Base-by-base conservation (phyloP, 2,113 vertebrate genomes). In the Ictalurus furcatus region DNA sequence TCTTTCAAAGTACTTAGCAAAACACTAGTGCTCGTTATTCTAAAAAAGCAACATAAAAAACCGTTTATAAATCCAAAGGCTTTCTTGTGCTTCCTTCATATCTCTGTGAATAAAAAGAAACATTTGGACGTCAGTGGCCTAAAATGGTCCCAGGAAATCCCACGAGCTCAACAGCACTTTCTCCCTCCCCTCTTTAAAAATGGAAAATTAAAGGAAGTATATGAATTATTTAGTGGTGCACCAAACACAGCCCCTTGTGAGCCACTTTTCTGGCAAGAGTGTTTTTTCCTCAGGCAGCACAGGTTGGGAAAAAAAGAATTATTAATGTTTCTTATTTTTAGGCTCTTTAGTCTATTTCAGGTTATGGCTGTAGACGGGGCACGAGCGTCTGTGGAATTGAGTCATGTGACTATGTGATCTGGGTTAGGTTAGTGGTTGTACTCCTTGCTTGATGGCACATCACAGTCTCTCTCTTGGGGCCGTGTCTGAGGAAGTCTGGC, bases 301-400 rank as follows among this genome's bases (percentile, higher is more conserved):
- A 94, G 94, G 94, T 95, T 95, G 90, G 89, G 84, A 91, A 94
- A 93, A 83, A 92, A 94, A 91, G 90, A 95, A 96, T 95, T 95
- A 95, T 95, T 94, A 95, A 95, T 95, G 94, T 93, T 93, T 94
- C 90, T 88, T 95, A 95, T 96, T 96, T 96, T 95, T 95, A 94
- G 95, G 90, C 90, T 93, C 89, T 96, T 95, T 96, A 94, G 95
- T 95, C 94, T 94, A 95, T 95, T 96, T 95, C 92, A 93, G 91
- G 93, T 94, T 95, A 89, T 94, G 94, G 93, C 94, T 95, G 92
- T 94, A 95, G 95, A 95, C 93, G 86, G 92, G 90, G 90, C 83
- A 84, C 91, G 17, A 90, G 92, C 88, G 93, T 93, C 94, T 95
- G 93, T 92, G 95, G 94, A 92, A 95, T 89, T 93, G 90, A 93